These are phyloP conservation scores for Melanaphis sacchari DNA, from an alignment of 1,140 invertebrate species.

Conservation along the genomic window DNA sequence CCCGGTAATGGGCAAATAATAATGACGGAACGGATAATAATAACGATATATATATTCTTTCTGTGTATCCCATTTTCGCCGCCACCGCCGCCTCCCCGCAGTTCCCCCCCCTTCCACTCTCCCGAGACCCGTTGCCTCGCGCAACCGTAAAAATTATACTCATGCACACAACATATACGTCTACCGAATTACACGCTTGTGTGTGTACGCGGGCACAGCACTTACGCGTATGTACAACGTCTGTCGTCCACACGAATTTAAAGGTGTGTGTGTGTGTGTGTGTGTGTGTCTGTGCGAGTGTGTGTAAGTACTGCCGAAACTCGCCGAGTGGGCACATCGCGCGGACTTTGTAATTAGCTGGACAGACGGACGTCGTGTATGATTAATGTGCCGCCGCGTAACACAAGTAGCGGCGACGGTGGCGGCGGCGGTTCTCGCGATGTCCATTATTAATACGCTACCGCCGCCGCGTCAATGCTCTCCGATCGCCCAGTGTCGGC, in stretches of 20 bases:
- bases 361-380: slow-evolving; percentile 47
- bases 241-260: no score
- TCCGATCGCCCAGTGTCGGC: background rate
- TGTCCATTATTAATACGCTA: slow-evolving; percentile 44
- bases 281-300: no score
- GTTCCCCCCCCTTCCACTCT: no score
- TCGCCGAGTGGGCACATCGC: background rate
- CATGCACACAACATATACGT: background rate
- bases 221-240: background rate
- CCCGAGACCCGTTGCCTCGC: no score
- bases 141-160: background rate
- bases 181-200: background rate
- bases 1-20: slow-evolving; percentile 54
- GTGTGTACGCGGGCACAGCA: background rate
- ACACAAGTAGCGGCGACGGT: slow-evolving; percentile 33
- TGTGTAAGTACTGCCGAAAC: background rate
- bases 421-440: background rate
- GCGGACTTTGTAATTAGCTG: slow-evolving; percentile 45
- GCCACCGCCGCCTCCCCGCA: background rate
- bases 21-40: slow-evolving; percentile 52
- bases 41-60: background rate
- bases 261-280: background rate
- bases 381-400: slow-evolving; percentile 55
- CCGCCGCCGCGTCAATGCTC: background rate
- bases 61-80: background rate